These are phyloP conservation scores for Podarcis raffonei DNA, from an alignment of 2,113 vertebrate genomes.

Conservation along the genomic window DNA sequence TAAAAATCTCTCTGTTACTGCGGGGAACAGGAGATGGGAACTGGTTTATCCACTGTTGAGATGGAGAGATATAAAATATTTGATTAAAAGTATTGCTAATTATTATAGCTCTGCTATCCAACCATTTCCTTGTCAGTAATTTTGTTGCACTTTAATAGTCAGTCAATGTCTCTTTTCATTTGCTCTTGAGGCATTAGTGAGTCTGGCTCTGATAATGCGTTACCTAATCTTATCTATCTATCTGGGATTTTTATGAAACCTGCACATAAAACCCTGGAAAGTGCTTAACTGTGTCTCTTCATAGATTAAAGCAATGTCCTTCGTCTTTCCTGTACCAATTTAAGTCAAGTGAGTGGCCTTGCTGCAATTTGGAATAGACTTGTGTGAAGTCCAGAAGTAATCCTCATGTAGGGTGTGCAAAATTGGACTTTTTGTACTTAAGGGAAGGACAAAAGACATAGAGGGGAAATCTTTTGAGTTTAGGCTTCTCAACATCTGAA, in stretches of 20 bases:
- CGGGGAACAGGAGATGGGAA: constrained; percentile 26
- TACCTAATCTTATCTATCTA: constrained; percentile 40
- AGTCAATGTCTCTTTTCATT: constrained; percentile 48
- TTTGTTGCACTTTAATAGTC: constrained; percentile 46
- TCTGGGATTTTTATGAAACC: constrained; percentile 33
- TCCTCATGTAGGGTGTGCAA: background rate
- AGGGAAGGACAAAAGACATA: background rate
- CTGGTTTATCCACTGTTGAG: constrained; percentile 32
- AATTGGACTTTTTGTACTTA: constrained; percentile 27
- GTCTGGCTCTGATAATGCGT: constrained; percentile 43
- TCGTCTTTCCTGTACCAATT: constrained; percentile 25
- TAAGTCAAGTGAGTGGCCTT: constrained; percentile 3
- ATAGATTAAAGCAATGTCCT: constrained; percentile 43
- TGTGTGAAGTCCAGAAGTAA: background rate
- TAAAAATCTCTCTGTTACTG: constrained; percentile 43
- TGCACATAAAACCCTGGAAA: constrained; percentile 12
- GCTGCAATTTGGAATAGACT: background rate
- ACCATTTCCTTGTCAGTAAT: constrained; percentile 52
- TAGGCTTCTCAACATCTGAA: background rate
- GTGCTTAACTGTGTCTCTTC: constrained; percentile 27
- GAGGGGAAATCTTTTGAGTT: constrained; percentile 14
- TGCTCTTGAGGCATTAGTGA: constrained; percentile 46
- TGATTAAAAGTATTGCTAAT: constrained; percentile 51
- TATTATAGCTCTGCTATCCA: constrained; percentile 42
- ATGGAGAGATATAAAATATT: constrained; percentile 56